Percentiles rank a stretch among this genome's conserved stretches.
phyloP scores from a whole-genome alignment of 2,797 vertebrate genomes.

The Sebastolobus alascanus region DNA sequence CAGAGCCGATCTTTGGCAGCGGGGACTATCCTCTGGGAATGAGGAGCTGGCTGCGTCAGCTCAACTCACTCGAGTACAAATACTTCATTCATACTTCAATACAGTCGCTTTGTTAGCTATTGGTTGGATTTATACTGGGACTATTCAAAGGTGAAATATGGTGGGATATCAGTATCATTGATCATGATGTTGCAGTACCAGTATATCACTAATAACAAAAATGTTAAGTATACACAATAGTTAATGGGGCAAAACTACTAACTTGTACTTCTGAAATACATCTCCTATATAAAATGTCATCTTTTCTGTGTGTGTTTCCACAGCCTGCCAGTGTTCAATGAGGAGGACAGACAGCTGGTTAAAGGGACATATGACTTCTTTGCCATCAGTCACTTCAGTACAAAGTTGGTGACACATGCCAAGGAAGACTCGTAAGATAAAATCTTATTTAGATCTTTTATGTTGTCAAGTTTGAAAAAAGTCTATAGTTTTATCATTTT shows the following conservation, averaged over 20 bases:
- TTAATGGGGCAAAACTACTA: not conserved
- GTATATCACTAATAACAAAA: not conserved
- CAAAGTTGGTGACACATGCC: constrained; percentile 91
- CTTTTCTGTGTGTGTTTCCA: constrained; percentile 3
- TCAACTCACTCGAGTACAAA: constrained; percentile 84
- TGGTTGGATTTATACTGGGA: not conserved
- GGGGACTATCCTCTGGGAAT: constrained; percentile 94
- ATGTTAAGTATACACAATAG: not conserved
- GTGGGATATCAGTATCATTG: not conserved
- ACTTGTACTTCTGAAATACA: not conserved
- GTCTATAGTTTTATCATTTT: not conserved
- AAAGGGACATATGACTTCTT: constrained; percentile 95
- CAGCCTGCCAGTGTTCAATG: constrained; percentile 92
- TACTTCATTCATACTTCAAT: not conserved
- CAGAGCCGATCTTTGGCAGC: constrained; percentile 93
- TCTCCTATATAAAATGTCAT: not conserved
- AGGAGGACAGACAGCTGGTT: constrained; percentile 87
- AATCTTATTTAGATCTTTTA: no score
- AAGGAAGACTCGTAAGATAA: constrained; percentile 87
- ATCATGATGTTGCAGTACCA: not conserved
- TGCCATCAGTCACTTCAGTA: constrained; percentile 95
- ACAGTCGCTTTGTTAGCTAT: constrained; percentile 2
- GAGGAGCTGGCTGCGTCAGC: constrained; percentile 91
- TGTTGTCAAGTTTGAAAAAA: no score
- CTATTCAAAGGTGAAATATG: constrained; percentile 2